Conservation (phyloP, 2,797 vertebrate species). For the Thaleichthys pacificus region DNA sequence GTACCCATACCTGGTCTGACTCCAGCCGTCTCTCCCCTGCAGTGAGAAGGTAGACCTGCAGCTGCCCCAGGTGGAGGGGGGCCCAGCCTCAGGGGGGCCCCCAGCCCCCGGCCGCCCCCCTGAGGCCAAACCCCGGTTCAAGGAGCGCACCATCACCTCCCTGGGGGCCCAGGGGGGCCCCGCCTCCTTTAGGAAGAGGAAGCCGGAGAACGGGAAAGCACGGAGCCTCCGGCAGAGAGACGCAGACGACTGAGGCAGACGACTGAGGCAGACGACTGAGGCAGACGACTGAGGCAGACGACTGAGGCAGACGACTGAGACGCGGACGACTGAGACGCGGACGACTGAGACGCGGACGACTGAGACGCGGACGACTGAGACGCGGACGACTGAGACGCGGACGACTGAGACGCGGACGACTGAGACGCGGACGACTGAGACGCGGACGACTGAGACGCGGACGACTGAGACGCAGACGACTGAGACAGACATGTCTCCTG, state of each 20-base stretch:
- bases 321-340: conserved; percentile 77
- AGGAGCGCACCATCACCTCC: conserved; percentile 90
- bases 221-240: conserved; percentile 89
- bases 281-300: conserved; percentile 76
- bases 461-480: conserved; percentile 80
- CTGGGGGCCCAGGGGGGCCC: conserved; percentile 71
- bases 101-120: conserved; percentile 57
- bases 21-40: conserved; percentile 4
- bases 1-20: conserved; percentile 10
- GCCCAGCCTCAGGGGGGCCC: conserved; percentile 52
- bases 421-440: conserved; percentile 74
- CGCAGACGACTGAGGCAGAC: conserved; percentile 76
- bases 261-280: conserved; percentile 69
- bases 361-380: conserved; percentile 74
- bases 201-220: conserved; percentile 86
- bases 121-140: conserved; percentile 84
- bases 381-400: conserved; percentile 77
- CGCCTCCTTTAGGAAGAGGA: conserved; percentile 88
- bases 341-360: conserved; percentile 80
- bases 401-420: conserved; percentile 80
- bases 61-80: conserved; percentile 79
- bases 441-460: conserved; percentile 77
- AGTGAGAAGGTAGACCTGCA: conserved; percentile 88
- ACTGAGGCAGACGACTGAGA: conserved; percentile 89
- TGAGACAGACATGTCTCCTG: conserved; percentile 48